phyloP scores from a whole-genome alignment of 2,797 vertebrate genomes.

The Rallus crepitans region DNA sequence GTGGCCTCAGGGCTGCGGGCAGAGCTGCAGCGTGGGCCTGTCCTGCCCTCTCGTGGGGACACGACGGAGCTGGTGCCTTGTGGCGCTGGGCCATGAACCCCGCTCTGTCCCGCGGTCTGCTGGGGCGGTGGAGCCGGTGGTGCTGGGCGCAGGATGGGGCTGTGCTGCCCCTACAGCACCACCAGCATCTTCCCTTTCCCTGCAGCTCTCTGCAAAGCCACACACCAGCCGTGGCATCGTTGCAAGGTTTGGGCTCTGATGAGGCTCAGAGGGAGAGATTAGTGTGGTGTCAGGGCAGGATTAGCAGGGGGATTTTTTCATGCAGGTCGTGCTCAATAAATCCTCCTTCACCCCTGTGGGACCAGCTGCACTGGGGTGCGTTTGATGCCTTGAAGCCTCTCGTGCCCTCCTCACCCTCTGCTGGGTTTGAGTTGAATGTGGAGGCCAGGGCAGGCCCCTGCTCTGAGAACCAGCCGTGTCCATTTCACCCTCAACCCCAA shows the following conservation, averaged over 20 bases:
- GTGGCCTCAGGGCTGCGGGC: neutral
- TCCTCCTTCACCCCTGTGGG: neutral
- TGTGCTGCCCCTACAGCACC: slow-evolving; percentile 80
- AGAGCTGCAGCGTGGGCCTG: neutral
- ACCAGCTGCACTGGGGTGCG: rapidly evolving
- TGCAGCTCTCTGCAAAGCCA: rapidly evolving
- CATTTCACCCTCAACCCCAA: rapidly evolving
- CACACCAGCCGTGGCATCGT: rapidly evolving
- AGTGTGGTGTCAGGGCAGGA: neutral
- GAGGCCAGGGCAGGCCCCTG: rapidly evolving
- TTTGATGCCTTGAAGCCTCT: neutral
- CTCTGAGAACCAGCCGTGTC: neutral
- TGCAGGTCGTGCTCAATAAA: neutral
- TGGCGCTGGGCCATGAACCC: neutral
- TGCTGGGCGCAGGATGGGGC: neutral
- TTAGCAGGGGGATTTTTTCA: slow-evolving; percentile 2
- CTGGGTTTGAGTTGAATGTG: rapidly evolving
- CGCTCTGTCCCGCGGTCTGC: rapidly evolving
- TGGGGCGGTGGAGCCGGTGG: rapidly evolving
- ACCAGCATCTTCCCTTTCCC: neutral
- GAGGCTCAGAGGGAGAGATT: neutral
- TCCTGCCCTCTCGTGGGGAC: neutral
- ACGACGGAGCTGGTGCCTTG: too few species aligned
- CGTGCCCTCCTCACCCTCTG: neutral
- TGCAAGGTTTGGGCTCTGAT: neutral